These are phyloP conservation scores for Achatina immaculata DNA, from an alignment of 1,140 invertebrate species.

Conservation along the genomic window DNA sequence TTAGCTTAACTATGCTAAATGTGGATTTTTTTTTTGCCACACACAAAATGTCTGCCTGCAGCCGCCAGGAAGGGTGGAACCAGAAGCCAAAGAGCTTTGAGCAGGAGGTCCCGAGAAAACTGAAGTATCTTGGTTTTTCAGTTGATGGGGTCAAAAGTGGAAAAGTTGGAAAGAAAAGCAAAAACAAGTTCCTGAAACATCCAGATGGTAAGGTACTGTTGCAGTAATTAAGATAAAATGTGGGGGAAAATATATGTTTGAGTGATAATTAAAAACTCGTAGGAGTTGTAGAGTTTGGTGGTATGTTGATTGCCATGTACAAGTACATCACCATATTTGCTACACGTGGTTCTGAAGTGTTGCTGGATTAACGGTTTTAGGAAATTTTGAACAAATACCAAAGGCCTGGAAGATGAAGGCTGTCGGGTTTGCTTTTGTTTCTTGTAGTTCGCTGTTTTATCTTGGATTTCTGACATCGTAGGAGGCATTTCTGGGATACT, in stretches of 20 bases:
- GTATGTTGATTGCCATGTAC: not conserved
- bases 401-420: too few species aligned
- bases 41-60: too few species aligned
- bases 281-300: not conserved
- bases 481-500: too few species aligned
- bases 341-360: too few species aligned
- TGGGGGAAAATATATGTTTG: not conserved
- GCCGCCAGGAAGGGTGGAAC: conserved; percentile 6
- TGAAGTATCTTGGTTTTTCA: not conserved
- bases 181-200: conserved; percentile 17
- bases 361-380: too few species aligned
- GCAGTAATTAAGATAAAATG: not conserved
- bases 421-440: too few species aligned
- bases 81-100: conserved; percentile 18
- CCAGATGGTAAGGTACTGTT: conserved; percentile 11
- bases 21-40: too few species aligned
- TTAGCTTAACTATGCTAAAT: too few species aligned
- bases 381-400: too few species aligned
- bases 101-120: conserved; percentile 29
- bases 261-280: not conserved
- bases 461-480: too few species aligned
- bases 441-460: too few species aligned
- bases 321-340: too few species aligned
- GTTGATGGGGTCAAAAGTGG: conserved; percentile 10
- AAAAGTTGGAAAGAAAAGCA: conserved; percentile 29